Evolutionary conservation across 2,797 vertebrate genomes (phyloP), one percentile per base, ranked within the genome.

Genomic region (Syngnathus acus): DNA sequence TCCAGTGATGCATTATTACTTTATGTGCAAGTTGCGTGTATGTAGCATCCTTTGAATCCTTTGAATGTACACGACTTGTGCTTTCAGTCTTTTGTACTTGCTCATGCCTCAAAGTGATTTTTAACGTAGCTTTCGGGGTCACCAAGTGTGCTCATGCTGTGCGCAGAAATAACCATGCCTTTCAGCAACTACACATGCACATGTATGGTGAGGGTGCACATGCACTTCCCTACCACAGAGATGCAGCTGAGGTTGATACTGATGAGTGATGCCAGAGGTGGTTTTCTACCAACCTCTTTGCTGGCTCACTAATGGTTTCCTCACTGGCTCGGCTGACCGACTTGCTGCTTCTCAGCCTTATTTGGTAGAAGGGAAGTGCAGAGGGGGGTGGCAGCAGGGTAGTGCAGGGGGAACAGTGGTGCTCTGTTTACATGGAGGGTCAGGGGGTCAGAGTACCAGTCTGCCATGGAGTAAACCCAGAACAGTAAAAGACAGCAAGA

Each of bases 241-340:
- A 65, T 67, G 69, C 1, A 32, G 42, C 64, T 65, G 71, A 74
- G 72, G 66, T 51, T 66, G 65, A 69, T 69, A 81, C 77, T 70
- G 81, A 78, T 87, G 85, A 85, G 80, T 84, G 83, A 83, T 84
- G 84, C 84, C 84, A 88, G 89, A 84, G 86, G 85, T 88, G 85
- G 75, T 84, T 89, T 83, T 84, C 74, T 75, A 84, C 78, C 82
- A 74, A 72, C 82, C 78, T 78, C 79, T 75, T 79, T 0, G 61
- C 70, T 76, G 83, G 70, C 79, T 81, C 77, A 65, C 80, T 88
- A 87, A 87, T 85, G 79, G 85, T 82, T 77, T 82, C 74, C 84
- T 80, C 78, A 70, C 82, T 69, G 74, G 78, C 79, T 71, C 78
- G 74, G 80, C 81, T 82, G 80, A 78, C 81, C 65, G 78, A 80